Base-by-base conservation (phyloP, 2,888 invertebrate species). In the Synergus gifuensis region DNA sequence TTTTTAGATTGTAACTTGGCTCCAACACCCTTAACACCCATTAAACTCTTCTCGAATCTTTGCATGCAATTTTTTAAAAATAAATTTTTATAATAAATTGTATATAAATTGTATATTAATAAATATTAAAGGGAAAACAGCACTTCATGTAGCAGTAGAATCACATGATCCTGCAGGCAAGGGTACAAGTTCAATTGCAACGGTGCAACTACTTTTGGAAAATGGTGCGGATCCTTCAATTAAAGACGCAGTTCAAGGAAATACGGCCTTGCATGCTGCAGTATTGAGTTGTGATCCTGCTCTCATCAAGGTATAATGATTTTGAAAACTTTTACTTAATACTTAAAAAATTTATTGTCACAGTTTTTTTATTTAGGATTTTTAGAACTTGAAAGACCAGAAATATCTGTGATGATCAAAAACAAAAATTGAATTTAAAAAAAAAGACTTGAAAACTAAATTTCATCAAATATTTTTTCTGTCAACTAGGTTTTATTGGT, bases 71-170 rank as follows among this genome's bases (percentile, higher is more conserved):
- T n/a, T n/a, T n/a, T n/a, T n/a, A n/a, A n/a, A n/a, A n/a, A n/a
- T n/a, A n/a, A n/a, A n/a, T n/a, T n/a, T n/a, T n/a, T n/a, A n/a
- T n/a, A n/a, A n/a, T 22, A 22, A 22, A 1, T 22, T 22, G 22
- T 22, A 22, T 28, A 28, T 28, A 28, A 28, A 28, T 28, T 28
- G 1, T 28, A 28, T 28, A 28, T 28, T 28, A 28, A 28, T 67
- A 4, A 60, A 58, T 69, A 54, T 73, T 14, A 9, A 62, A 91
- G 91, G 91, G 44, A 87, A 82, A 76, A 90, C 90, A 12, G 86
- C 90, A 36, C 86, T 91, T 44, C 90, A 91, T 81, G 82, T 89
- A 11, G 91, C 91, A 2, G 88, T 87, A 8, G 88, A 89, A 79
- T 82, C 87, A 14, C 90, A 91, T 76, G 81, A 86, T 62, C 86